These are phyloP conservation scores for Mycalesis mineus DNA, from an alignment of 2,888 invertebrate species.

Conservation along the genomic window DNA sequence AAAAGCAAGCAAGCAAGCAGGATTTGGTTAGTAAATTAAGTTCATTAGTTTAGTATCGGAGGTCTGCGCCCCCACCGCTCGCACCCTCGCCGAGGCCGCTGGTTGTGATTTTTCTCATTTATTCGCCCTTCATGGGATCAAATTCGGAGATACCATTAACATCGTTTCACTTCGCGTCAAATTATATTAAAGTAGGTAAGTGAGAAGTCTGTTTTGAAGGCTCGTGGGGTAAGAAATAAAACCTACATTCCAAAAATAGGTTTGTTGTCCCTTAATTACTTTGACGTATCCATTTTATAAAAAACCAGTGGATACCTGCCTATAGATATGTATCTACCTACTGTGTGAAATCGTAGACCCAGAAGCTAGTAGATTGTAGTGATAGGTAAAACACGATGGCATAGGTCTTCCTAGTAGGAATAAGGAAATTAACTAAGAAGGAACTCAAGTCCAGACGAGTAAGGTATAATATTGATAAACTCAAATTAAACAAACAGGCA, in stretches of 20 bases:
- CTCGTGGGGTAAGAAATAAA: background rate
- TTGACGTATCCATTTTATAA: too few relatives aligned
- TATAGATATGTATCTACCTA: too few relatives aligned
- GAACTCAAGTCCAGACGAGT: too few relatives aligned
- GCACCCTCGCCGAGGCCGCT: conserved; percentile 22
- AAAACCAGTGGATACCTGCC: background rate
- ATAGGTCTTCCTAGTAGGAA: too few relatives aligned
- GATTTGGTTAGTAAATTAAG: conserved; percentile 27
- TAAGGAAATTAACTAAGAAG: too few relatives aligned
- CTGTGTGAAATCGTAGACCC: too few relatives aligned
- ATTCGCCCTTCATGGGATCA: conserved; percentile 29
- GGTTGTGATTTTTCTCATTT: conserved; percentile 33
- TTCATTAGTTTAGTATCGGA: conserved; percentile 28
- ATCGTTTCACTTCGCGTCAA: conserved; percentile 25
- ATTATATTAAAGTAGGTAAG: conserved; percentile 24
- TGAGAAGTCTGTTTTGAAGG: conserved; percentile 5
- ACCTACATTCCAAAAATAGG: background rate
- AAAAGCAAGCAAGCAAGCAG: too few relatives aligned
- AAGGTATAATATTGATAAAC: too few relatives aligned
- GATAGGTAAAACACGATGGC: too few relatives aligned
- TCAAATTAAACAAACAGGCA: too few relatives aligned
- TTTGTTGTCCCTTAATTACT: too few relatives aligned
- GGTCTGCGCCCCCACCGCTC: conserved; percentile 17
- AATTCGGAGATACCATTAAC: conserved; percentile 31
- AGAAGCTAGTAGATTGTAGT: too few relatives aligned